Conservation (phyloP, 2,888 invertebrate genomes). For the Vesta saturnalis region DNA sequence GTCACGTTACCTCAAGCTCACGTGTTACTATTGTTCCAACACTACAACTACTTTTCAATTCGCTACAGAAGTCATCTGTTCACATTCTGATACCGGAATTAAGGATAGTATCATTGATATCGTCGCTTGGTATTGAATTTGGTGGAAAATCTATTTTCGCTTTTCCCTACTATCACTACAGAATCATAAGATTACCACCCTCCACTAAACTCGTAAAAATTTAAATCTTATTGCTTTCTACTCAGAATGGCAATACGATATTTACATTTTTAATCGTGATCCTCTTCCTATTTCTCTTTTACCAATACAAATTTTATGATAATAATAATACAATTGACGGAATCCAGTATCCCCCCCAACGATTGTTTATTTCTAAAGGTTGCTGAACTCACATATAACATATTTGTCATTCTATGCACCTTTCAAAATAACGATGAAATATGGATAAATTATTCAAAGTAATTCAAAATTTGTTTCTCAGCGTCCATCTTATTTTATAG, state of each 20-base stretch:
- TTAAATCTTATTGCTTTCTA: constrained; percentile 14
- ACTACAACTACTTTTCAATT: constrained; percentile 37
- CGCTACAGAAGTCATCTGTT: constrained; percentile 24
- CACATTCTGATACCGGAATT: constrained; percentile 24
- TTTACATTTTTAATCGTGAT: neutral
- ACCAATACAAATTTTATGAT: too few relatives aligned
- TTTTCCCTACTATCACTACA: constrained; percentile 14
- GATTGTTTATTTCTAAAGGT: neutral
- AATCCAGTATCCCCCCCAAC: neutral
- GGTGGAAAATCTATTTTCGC: constrained; percentile 18
- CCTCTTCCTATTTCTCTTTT: neutral
- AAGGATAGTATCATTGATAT: constrained; percentile 27
- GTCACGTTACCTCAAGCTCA: constrained; percentile 46
- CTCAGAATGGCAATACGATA: neutral
- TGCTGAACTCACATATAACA: neutral
- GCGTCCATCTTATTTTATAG: neutral
- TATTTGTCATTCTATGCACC: neutral
- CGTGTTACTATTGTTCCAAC: constrained; percentile 42
- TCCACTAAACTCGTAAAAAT: constrained; percentile 14
- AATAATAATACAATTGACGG: neutral
- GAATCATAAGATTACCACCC: constrained; percentile 10
- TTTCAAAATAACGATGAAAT: neutral
- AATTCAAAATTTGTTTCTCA: neutral
- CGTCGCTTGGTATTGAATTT: constrained; percentile 16
- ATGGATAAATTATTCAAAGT: neutral